A percentile compares a stretch with the other conserved stretches of the same genome.
phyloP scores from a whole-genome alignment of 64 coral and sea anemone genomes.

The Montipora cactus region DNA sequence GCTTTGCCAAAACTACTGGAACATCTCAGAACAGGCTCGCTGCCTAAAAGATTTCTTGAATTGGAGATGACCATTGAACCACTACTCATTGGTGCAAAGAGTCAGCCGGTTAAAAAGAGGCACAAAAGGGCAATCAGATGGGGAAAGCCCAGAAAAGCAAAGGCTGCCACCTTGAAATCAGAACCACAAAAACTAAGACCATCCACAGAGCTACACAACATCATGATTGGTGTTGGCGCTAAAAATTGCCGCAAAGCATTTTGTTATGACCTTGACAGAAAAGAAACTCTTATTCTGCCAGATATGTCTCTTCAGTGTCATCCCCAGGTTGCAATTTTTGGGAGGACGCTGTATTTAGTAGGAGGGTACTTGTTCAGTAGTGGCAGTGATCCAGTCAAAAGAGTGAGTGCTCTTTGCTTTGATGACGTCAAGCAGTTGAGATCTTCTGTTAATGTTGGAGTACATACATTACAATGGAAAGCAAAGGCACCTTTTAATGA shows the following conservation, averaged over 20 bases:
- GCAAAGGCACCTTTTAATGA: constrained; percentile 23
- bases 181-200: neutral
- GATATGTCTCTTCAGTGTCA: constrained; percentile 5
- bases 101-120: constrained; percentile 15
- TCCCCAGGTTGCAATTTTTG: constrained; percentile 29
- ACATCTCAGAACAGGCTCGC: neutral
- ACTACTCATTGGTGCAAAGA: neutral
- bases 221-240: constrained; percentile 52
- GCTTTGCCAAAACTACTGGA: constrained; percentile 49
- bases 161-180: neutral
- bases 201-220: constrained; percentile 66
- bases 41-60: constrained; percentile 52
- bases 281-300: constrained; percentile 21
- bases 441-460: neutral
- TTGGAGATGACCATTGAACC: constrained; percentile 50
- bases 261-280: constrained; percentile 59
- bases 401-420: constrained; percentile 34
- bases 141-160: constrained; percentile 7
- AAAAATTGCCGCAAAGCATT: constrained; percentile 38
- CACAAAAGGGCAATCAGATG: neutral
- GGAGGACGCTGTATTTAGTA: constrained; percentile 44
- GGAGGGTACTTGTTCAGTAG: constrained; percentile 16
- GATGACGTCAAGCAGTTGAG: constrained; percentile 12
- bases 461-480: constrained; percentile 10
- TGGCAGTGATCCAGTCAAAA: neutral